phyloP scores from a whole-genome alignment of 2,888 invertebrate species.

The Pristionchus japonicus region DNA sequence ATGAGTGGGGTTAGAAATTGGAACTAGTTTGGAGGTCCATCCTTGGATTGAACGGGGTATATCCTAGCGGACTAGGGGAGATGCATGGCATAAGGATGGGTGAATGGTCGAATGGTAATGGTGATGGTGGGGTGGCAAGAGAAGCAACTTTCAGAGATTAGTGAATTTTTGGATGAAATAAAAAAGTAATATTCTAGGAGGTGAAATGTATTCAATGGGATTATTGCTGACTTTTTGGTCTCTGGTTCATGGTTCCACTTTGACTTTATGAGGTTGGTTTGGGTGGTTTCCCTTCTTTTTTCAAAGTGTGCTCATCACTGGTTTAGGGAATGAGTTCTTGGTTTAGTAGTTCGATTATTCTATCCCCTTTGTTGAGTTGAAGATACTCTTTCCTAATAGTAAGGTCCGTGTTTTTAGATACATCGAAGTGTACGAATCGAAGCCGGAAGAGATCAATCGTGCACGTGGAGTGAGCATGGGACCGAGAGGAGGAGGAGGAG shows the following conservation, averaged over 20 bases:
- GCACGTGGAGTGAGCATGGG: conserved; percentile 21
- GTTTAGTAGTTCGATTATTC: not conserved
- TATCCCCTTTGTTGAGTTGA: not conserved
- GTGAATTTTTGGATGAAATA: too few relatives aligned
- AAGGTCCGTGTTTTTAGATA: conserved; percentile 59
- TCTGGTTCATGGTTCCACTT: not conserved
- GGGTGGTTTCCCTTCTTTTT: not conserved
- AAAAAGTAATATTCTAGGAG: too few relatives aligned
- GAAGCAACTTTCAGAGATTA: too few relatives aligned
- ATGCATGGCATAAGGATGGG: too few relatives aligned
- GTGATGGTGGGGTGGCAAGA: too few relatives aligned
- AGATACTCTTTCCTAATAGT: not conserved
- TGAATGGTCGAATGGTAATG: too few relatives aligned
- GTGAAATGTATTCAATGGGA: too few relatives aligned
- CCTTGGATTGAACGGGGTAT: not conserved
- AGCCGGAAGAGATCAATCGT: conserved; percentile 54
- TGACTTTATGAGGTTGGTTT: not conserved
- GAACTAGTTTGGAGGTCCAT: not conserved
- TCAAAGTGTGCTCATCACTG: not conserved
- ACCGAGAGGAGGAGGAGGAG: conserved; percentile 11
- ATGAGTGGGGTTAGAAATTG: too few relatives aligned
- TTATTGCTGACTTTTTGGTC: too few relatives aligned
- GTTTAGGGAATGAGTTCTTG: not conserved
- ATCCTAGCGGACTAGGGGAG: too few relatives aligned
- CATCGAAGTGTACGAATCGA: conserved; percentile 66